Evolutionary conservation across 2,888 invertebrate species (phyloP).

Genomic region (Ophioninae sp.): DNA sequence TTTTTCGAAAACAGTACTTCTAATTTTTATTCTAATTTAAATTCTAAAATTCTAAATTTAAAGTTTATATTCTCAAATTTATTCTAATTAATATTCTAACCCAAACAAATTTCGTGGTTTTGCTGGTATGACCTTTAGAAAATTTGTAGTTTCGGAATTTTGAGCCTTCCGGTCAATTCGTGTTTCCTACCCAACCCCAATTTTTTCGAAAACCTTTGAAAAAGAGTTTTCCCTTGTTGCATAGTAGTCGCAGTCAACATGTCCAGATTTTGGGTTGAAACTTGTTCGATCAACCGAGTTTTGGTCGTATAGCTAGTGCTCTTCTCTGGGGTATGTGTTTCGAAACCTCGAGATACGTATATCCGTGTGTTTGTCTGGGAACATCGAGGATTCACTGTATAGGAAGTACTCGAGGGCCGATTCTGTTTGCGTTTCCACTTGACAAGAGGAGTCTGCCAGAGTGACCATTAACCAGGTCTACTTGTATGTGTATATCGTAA

Average conservation of each 20-base stretch:
- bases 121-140: too few species aligned
- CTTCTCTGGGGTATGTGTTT: background rate
- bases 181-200: too few species aligned
- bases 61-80: too few species aligned
- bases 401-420: constrained; percentile 32
- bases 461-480: constrained; percentile 15
- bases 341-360: background rate
- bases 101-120: too few species aligned
- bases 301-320: background rate
- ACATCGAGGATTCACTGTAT: background rate
- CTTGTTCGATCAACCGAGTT: background rate
- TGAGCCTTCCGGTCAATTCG: too few species aligned
- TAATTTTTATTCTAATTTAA: too few species aligned
- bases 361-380: background rate
- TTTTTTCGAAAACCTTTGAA: too few species aligned
- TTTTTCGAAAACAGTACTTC: too few species aligned
- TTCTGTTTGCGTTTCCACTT: constrained; percentile 51
- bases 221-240: too few species aligned
- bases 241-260: background rate
- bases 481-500: background rate
- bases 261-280: background rate
- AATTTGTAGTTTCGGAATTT: too few species aligned
- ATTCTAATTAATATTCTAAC: too few species aligned
- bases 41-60: too few species aligned
- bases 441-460: constrained; percentile 19